phyloP scores from a whole-genome alignment of 2,113 vertebrate species.

The Lucifuga dentata region DNA sequence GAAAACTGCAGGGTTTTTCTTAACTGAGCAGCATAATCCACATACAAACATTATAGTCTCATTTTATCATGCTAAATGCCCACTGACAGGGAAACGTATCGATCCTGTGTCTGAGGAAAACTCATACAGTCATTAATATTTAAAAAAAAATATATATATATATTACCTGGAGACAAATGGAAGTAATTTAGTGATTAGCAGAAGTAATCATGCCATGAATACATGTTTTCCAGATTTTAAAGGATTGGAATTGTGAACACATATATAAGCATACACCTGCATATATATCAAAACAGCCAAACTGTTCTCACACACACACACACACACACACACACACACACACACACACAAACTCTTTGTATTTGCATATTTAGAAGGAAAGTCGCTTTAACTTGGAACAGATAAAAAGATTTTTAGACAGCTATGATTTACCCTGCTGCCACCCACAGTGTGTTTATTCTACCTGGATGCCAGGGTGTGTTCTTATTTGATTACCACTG shows the following conservation, averaged over 20 bases:
- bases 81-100: not conserved
- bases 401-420: constrained; percentile 44
- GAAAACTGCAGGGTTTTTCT: not conserved
- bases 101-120: not conserved
- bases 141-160: too few relatives aligned
- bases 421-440: too few relatives aligned
- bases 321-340: constrained; percentile 29
- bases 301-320: constrained; percentile 25
- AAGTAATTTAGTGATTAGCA: constrained; percentile 3
- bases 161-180: too few relatives aligned
- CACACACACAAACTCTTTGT: constrained; percentile 24
- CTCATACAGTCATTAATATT: too few relatives aligned
- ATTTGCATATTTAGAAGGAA: constrained; percentile 2
- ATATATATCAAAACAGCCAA: constrained; percentile 17
- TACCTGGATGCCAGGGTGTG: constrained; percentile 11
- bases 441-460: constrained; percentile 41
- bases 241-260: constrained; percentile 32
- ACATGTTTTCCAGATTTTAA: constrained; percentile 19
- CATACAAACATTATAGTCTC: not conserved
- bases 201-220: constrained; percentile 1
- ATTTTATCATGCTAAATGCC: not conserved
- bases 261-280: constrained; percentile 44
- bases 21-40: not conserved
- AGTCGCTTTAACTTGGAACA: constrained; percentile 19
- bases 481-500: constrained; percentile 10